Evolutionary conservation across 2,113 vertebrate species (phyloP).

Genomic region (Falco punctatus): DNA sequence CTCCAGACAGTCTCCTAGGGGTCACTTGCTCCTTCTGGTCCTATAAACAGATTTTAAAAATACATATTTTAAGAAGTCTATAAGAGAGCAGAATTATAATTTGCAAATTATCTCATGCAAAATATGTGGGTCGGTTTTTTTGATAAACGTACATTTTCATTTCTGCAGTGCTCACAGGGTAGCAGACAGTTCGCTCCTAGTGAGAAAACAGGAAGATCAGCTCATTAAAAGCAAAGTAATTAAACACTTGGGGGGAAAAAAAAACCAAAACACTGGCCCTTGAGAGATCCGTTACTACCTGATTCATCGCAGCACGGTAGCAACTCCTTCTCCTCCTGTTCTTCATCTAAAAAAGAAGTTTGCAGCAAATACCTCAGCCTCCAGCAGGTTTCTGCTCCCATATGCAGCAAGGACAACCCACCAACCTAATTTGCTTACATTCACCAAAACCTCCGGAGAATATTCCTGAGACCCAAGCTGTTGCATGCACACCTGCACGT

Average conservation of each 20-base stretch:
- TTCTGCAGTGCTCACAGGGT: conserved; percentile 48
- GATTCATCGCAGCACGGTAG: neutral
- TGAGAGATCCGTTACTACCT: conserved; percentile 9
- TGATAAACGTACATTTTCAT: conserved; percentile 49
- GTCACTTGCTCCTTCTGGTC: conserved; percentile 78
- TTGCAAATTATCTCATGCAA: neutral
- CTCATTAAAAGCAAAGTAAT: neutral
- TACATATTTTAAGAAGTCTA: neutral
- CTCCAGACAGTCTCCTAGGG: conserved; percentile 78
- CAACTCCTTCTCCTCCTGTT: neutral
- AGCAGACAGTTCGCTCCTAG: conserved; percentile 34
- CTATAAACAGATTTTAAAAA: conserved; percentile 52
- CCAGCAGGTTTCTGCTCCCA: neutral
- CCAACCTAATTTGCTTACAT: neutral
- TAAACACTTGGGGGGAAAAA: neutral
- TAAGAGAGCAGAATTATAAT: neutral
- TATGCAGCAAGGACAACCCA: neutral
- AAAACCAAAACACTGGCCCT: neutral
- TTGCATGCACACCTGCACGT: rapidly evolving
- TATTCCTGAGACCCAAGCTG: no score
- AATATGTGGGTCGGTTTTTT: neutral
- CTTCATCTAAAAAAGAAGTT: neutral
- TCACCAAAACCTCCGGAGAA: neutral
- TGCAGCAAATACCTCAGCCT: neutral
- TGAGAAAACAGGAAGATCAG: neutral